phyloP scores from a whole-genome alignment of 2,113 vertebrate genomes.

The Caracal caracal region DNA sequence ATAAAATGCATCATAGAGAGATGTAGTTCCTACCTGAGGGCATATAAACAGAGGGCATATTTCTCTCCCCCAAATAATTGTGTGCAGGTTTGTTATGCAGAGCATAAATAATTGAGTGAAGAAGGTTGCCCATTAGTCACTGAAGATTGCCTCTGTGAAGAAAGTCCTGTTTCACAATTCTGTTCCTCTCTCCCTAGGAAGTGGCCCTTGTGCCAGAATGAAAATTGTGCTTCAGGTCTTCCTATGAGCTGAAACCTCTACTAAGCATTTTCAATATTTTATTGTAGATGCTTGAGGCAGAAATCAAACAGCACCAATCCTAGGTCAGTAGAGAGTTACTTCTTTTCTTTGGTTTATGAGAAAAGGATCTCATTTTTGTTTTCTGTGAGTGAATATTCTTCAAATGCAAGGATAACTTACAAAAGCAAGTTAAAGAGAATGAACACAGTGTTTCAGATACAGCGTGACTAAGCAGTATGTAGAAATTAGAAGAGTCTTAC shows the following conservation, averaged over 20 bases:
- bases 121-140: not conserved
- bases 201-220: not conserved
- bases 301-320: not conserved
- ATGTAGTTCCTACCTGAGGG: not conserved
- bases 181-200: not conserved
- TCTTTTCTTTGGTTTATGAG: not conserved
- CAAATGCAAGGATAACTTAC: not conserved
- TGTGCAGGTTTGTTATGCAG: not conserved
- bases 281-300: slow-evolving; percentile 1
- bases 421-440: slow-evolving; percentile 27
- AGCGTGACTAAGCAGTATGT: not conserved
- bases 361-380: not conserved
- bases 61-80: not conserved
- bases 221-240: not conserved
- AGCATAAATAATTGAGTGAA: not conserved
- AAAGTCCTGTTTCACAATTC: not conserved
- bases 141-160: not conserved
- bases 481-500: slow-evolving; percentile 28
- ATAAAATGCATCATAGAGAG: slow-evolving; percentile 2
- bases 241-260: not conserved
- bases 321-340: not conserved
- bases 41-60: not conserved
- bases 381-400: not conserved
- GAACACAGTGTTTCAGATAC: not conserved
- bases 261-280: slow-evolving; percentile 29